Evolutionary conservation across 2,888 invertebrate genomes (phyloP), one percentile per base, ranked within the genome.

Genomic region (Sympetrum striolatum): DNA sequence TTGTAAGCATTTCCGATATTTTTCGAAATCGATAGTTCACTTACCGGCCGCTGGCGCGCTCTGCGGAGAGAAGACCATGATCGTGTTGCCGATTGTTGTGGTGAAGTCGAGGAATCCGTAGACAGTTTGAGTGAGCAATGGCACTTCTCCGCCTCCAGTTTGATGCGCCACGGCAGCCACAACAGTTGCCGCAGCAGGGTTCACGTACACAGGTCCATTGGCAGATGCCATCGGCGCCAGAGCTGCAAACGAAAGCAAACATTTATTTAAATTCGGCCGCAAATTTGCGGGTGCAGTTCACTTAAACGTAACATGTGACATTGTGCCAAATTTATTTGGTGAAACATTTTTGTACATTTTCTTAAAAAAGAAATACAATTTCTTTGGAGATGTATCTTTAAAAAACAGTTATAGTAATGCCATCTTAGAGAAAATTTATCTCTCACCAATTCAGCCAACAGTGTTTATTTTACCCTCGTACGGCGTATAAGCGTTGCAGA

Each of bases 51-150:
- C 96, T 25, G 91, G 91, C 39, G 96, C 96, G 92, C 97, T 98
- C 92, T 98, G 97, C 0, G 98, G 98, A 0, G 98, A 98, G 94
- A 98, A 98, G 60, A 98, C 97, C 98, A 98, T 98, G 90, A 98
- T 97, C 22, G 98, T 98, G 93, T 98, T 98, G 91, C 98, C 98
- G 93, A 98, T 98, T 5, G 98, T 98, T 0, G 98, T 98, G 90
- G 98, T 98, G 94, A 98, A 98, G 94, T 98, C 98, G 92, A 98
- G 94, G 94, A 98, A 98, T 90, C 98, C 98, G 93, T 98, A 98
- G 90, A 98, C 98, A 0, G 98, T 98, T 94, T 98, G 98, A 35
- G 98, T 98, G 91, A 97, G 95, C 92, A 96, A 95, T 14, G 73
- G 73, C 92, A 95, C 94, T 22, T 53, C 82, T 91, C 92, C 93